Conservation (phyloP, 35 echinoderm and acorn worm species). For the Lytechinus pictus region DNA sequence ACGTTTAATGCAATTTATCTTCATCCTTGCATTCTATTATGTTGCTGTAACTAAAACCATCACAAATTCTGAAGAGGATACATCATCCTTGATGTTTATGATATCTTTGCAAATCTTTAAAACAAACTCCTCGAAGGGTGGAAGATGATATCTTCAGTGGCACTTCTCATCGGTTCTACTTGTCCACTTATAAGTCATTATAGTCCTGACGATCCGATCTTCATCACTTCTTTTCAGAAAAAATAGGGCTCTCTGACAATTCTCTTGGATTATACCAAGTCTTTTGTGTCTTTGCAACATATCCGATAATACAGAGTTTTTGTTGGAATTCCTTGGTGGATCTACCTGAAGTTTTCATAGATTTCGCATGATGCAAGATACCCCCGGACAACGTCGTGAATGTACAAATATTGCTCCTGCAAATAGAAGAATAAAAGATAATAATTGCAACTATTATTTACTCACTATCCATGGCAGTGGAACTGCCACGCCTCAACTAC, state of each 20-base stretch:
- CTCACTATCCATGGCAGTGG: too few species aligned
- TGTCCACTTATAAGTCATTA: background rate
- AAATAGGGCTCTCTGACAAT: background rate
- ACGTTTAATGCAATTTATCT: too few species aligned
- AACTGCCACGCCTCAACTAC: too few species aligned
- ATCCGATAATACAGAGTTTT: background rate
- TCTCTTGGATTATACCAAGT: background rate
- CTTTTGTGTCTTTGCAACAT: background rate
- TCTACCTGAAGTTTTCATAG: slow-evolving; percentile 56
- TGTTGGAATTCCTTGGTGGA: background rate
- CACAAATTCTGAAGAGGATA: background rate
- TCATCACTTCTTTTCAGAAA: background rate
- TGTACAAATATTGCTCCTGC: slow-evolving; percentile 48
- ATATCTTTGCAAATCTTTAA: background rate
- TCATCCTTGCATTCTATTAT: background rate
- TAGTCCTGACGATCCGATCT: background rate
- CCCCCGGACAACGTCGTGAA: slow-evolving; percentile 37
- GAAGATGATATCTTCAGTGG: background rate
- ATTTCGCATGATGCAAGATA: slow-evolving; percentile 46
- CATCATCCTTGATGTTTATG: background rate
- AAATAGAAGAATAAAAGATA: background rate
- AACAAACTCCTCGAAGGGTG: background rate
- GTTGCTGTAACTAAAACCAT: background rate
- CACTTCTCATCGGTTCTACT: background rate
- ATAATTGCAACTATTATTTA: background rate